A percentile compares a stretch with the other conserved stretches of the same genome.
Conservation (phyloP, 2,797 vertebrate species). For the Buphagus erythrorhynchus region DNA sequence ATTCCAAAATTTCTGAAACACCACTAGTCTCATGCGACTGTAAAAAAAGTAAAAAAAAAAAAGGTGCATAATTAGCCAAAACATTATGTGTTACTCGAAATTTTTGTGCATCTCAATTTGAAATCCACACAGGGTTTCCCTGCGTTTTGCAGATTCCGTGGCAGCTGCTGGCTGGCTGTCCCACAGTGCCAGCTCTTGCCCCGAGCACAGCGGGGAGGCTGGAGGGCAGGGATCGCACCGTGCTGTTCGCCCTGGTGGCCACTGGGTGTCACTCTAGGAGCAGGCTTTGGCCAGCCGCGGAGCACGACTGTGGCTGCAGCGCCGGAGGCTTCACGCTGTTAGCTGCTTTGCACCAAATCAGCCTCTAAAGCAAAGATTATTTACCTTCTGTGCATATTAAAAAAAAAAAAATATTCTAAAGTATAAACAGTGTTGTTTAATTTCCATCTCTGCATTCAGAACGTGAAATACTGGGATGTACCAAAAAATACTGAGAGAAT, state of each 20-base stretch:
- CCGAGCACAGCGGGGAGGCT: fast-evolving
- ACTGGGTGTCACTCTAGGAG: conserved; percentile 76
- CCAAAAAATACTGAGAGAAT: neutral
- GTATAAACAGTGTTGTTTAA: neutral
- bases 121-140: neutral
- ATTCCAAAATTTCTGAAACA: neutral
- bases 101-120: neutral
- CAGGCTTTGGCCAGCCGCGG: neutral
- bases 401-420: neutral
- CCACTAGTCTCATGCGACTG: neutral
- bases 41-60: neutral
- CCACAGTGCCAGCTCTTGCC: fast-evolving
- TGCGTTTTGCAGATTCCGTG: neutral
- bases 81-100: neutral
- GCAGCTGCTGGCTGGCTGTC: neutral
- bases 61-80: neutral
- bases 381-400: neutral
- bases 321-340: neutral
- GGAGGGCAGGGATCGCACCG: neutral
- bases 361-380: neutral
- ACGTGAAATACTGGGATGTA: neutral
- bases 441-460: neutral
- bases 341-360: neutral
- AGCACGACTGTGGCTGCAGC: conserved; percentile 13
- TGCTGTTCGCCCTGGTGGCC: conserved; percentile 65